phyloP scores from a whole-genome alignment of 2,888 invertebrate species.

The Caenorhabditis sp. region DNA sequence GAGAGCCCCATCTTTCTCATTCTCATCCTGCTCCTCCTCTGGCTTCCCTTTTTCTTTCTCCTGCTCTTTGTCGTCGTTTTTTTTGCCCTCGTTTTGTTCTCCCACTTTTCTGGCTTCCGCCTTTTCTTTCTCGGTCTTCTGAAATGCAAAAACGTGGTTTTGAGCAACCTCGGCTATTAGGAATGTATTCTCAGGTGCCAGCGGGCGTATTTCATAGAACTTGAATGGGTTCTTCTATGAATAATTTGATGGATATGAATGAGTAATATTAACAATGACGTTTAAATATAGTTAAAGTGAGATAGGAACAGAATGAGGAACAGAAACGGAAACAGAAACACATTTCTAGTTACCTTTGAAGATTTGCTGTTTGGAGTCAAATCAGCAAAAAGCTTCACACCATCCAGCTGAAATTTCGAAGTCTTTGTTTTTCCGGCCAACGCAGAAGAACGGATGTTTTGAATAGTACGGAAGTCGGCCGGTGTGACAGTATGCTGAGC shows the following conservation, averaged over 20 bases:
- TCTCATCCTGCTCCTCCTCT: slow-evolving; percentile 47
- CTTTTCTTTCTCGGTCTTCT: slow-evolving; percentile 27
- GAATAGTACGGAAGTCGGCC: slow-evolving; percentile 76
- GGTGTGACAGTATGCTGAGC: slow-evolving; percentile 58
- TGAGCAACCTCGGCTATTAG: too few relatives aligned
- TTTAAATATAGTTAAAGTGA: too few relatives aligned
- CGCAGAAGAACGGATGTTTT: slow-evolving; percentile 75
- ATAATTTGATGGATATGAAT: too few relatives aligned
- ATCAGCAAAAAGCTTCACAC: slow-evolving; percentile 72
- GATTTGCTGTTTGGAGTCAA: slow-evolving; percentile 48
- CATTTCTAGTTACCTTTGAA: slow-evolving; percentile 7
- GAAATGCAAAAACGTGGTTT: too few relatives aligned
- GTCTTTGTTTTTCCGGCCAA: slow-evolving; percentile 77
- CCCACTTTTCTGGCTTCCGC: slow-evolving; percentile 20
- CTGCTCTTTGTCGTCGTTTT: slow-evolving; percentile 37
- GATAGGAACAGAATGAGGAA: not conserved
- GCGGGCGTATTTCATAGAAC: too few relatives aligned
- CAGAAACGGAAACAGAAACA: not conserved
- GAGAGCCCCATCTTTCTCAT: slow-evolving; percentile 64
- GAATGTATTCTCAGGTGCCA: too few relatives aligned
- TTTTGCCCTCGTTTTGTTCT: slow-evolving; percentile 14
- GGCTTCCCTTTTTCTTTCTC: slow-evolving; percentile 52
- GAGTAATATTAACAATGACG: too few relatives aligned
- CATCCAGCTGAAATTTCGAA: slow-evolving; percentile 72
- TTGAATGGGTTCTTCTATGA: too few relatives aligned